These are phyloP conservation scores for Carettochelys insculpta DNA, from an alignment of 2,113 vertebrate genomes.

Conservation along the genomic window DNA sequence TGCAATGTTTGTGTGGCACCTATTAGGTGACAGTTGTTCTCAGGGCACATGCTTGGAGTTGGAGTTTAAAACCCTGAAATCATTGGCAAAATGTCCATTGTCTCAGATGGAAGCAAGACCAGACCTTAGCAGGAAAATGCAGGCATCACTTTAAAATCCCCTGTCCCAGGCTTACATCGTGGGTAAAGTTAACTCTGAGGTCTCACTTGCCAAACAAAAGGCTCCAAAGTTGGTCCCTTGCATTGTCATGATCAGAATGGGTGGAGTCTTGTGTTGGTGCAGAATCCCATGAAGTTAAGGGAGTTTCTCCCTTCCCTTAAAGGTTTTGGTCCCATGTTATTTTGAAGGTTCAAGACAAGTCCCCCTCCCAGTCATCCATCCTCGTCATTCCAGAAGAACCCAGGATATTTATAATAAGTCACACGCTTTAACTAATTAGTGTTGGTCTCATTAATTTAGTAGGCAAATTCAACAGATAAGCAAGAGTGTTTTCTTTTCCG, in stretches of 20 bases:
- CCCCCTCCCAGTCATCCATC: not conserved
- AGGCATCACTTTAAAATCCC: not conserved
- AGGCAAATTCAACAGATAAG: slow-evolving; percentile 49
- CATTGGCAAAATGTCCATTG: not conserved
- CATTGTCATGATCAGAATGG: not conserved
- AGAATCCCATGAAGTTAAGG: slow-evolving; percentile 59
- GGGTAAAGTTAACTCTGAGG: not conserved
- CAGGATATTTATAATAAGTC: not conserved
- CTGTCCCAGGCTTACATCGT: not conserved
- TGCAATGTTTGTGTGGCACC: not conserved
- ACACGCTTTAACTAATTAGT: not conserved
- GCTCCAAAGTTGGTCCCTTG: slow-evolving; percentile 7
- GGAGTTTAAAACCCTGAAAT: not conserved
- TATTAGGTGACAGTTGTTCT: slow-evolving; percentile 8
- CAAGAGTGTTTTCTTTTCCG: slow-evolving; percentile 12
- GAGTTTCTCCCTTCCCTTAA: slow-evolving; percentile 11
- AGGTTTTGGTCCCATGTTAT: not conserved
- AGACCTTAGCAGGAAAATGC: slow-evolving; percentile 17
- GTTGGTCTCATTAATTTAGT: not conserved
- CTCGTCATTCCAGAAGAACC: not conserved
- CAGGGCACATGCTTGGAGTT: slow-evolving; percentile 33
- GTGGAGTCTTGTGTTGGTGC: slow-evolving; percentile 50
- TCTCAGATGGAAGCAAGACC: not conserved
- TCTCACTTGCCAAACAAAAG: slow-evolving; percentile 16
- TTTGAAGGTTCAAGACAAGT: not conserved